Conservation (phyloP, 2,888 invertebrate genomes). For the Heliconius ismenius region DNA sequence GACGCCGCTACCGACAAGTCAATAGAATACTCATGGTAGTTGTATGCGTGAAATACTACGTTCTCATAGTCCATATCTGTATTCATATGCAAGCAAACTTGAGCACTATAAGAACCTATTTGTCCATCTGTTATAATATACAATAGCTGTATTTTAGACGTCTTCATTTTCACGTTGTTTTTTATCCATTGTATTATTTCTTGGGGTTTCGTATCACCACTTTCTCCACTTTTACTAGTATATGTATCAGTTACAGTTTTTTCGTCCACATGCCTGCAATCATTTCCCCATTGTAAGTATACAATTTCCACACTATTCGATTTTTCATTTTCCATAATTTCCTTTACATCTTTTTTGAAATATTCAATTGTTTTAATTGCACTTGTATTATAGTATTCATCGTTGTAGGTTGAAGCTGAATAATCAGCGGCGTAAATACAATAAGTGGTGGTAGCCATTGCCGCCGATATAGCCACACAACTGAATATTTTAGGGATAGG, state of each 20-base stretch:
- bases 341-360: constrained; percentile 16
- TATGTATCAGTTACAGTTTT: constrained; percentile 38
- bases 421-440: constrained; percentile 23
- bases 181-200: constrained; percentile 41
- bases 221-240: background rate
- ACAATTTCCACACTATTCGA: constrained; percentile 39
- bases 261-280: constrained; percentile 49
- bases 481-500: background rate
- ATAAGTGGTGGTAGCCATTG: constrained; percentile 8
- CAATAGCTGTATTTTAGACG: constrained; percentile 48
- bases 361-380: background rate
- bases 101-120: constrained; percentile 26
- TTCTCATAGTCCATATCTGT: constrained; percentile 50
- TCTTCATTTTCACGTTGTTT: constrained; percentile 32
- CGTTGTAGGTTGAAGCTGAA: background rate
- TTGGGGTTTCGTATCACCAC: constrained; percentile 40
- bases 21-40: constrained; percentile 33
- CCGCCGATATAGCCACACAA: background rate
- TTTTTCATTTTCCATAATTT: constrained; percentile 8
- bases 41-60: constrained; percentile 50
- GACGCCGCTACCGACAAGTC: constrained; percentile 51
- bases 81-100: constrained; percentile 46
- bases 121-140: constrained; percentile 54
- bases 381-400: background rate
- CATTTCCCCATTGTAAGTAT: constrained; percentile 51